Evolutionary conservation across 2,797 vertebrate species (phyloP).

Genomic region (Clarias platycephalus): DNA sequence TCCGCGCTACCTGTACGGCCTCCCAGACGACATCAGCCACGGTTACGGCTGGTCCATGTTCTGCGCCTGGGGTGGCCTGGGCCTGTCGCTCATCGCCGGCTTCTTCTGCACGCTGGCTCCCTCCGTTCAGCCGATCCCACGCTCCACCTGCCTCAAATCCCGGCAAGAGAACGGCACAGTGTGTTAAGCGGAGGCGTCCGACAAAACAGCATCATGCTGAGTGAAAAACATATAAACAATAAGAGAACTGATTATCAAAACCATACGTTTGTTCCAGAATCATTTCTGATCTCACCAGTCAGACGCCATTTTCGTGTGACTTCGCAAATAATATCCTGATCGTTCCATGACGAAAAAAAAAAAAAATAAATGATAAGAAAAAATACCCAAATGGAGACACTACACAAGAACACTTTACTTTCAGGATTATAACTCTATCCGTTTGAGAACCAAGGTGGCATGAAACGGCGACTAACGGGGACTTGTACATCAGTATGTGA

Average conservation of each 20-base stretch:
- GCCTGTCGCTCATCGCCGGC: constrained; percentile 95
- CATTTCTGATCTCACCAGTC: constrained; percentile 40
- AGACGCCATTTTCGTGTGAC: constrained; percentile 57
- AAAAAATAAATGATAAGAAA: constrained; percentile 58
- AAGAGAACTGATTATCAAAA: constrained; percentile 40
- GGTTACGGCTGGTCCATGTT: constrained; percentile 99
- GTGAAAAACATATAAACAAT: constrained; percentile 32
- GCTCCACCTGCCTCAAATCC: constrained; percentile 95
- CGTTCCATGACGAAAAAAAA: constrained; percentile 63
- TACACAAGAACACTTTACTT: constrained; percentile 3
- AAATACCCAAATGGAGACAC: constrained; percentile 42
- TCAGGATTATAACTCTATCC: constrained; percentile 26
- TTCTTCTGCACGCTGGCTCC: constrained; percentile 99
- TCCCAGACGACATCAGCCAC: constrained; percentile 96
- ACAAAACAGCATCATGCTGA: constrained; percentile 22
- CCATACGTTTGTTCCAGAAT: constrained; percentile 46
- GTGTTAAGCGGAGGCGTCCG: constrained; percentile 78
- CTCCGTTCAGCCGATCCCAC: constrained; percentile 93
- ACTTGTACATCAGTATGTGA: constrained; percentile 27
- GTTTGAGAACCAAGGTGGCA: constrained; percentile 14
- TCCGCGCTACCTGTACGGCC: constrained; percentile 91
- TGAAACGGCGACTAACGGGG: constrained; percentile 16
- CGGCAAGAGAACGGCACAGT: constrained; percentile 97
- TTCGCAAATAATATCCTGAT: constrained; percentile 67
- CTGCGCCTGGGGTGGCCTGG: constrained; percentile 97